These are phyloP conservation scores for Otis tarda DNA, from an alignment of 2,113 vertebrate genomes.

Conservation along the genomic window DNA sequence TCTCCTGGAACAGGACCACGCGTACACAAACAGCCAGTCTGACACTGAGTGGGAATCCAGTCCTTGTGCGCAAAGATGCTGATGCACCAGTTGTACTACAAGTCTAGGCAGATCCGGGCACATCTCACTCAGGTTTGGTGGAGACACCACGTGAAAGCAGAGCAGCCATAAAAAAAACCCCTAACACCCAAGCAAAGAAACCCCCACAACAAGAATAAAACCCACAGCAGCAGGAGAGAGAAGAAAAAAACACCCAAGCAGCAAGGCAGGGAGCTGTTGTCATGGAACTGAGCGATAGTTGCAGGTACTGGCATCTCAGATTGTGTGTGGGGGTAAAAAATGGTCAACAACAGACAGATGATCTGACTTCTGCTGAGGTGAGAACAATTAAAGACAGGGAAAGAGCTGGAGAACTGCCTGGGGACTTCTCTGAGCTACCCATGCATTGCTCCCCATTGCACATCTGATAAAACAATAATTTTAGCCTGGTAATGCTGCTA, in stretches of 20 bases:
- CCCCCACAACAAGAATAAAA: background rate
- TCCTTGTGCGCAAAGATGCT: accelerated
- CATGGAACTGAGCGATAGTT: background rate
- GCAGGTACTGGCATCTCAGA: background rate
- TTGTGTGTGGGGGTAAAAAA: background rate
- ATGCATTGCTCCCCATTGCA: no score
- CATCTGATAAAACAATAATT: accelerated
- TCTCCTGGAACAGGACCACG: background rate
- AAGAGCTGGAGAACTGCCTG: background rate
- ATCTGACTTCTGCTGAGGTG: background rate
- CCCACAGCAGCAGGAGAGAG: background rate
- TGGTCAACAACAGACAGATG: background rate
- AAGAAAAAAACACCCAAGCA: background rate
- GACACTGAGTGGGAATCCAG: background rate
- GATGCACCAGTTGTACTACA: background rate
- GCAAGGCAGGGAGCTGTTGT: background rate
- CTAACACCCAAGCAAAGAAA: background rate
- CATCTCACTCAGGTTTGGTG: background rate
- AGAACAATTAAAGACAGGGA: background rate
- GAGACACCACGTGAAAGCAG: background rate
- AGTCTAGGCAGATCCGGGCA: background rate
- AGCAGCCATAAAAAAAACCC: background rate
- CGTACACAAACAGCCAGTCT: background rate
- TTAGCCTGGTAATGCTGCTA: background rate
- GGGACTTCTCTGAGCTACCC: background rate